Evolutionary conservation across 2,888 invertebrate genomes (phyloP).

Genomic region (Caenorhabditis wallacei): DNA sequence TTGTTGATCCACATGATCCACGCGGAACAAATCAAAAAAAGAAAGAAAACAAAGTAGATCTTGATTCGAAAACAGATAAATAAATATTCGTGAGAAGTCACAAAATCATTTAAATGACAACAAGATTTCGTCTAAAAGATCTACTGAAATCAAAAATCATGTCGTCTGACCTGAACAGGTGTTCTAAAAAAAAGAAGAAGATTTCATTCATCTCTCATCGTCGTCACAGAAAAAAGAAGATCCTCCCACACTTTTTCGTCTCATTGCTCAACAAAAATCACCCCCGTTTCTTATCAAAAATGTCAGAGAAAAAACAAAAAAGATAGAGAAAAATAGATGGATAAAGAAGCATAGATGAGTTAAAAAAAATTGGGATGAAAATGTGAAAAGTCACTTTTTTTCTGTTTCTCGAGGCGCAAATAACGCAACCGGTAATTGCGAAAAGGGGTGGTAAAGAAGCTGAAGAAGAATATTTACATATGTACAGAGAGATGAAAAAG

Average conservation of each 20-base stretch:
- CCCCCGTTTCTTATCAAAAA: constrained; percentile 16
- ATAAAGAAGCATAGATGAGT: constrained; percentile 20
- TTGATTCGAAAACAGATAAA: constrained; percentile 21
- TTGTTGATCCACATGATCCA: not conserved
- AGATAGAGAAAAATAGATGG: constrained; percentile 14
- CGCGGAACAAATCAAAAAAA: not conserved
- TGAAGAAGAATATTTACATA: constrained; percentile 62
- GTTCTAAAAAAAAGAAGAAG: constrained; percentile 44
- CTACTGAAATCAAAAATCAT: constrained; percentile 54
- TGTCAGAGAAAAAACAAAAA: constrained; percentile 24
- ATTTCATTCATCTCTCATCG: not conserved
- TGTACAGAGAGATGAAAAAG: constrained; percentile 41
- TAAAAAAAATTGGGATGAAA: constrained; percentile 39
- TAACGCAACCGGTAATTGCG: constrained; percentile 60
- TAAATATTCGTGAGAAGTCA: constrained; percentile 13
- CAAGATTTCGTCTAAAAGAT: constrained; percentile 8
- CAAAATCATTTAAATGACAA: constrained; percentile 16
- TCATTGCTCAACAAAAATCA: constrained; percentile 35
- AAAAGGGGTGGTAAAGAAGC: constrained; percentile 31
- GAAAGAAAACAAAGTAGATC: constrained; percentile 1
- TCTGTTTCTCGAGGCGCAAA: constrained; percentile 56
- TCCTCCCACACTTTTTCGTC: constrained; percentile 46
- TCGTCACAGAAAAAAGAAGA: constrained; percentile 5
- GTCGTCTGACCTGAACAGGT: constrained; percentile 59
- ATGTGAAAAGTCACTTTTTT: constrained; percentile 56